phyloP scores from a whole-genome alignment of 2,113 vertebrate species.

The Melanostigma gelatinosum region DNA sequence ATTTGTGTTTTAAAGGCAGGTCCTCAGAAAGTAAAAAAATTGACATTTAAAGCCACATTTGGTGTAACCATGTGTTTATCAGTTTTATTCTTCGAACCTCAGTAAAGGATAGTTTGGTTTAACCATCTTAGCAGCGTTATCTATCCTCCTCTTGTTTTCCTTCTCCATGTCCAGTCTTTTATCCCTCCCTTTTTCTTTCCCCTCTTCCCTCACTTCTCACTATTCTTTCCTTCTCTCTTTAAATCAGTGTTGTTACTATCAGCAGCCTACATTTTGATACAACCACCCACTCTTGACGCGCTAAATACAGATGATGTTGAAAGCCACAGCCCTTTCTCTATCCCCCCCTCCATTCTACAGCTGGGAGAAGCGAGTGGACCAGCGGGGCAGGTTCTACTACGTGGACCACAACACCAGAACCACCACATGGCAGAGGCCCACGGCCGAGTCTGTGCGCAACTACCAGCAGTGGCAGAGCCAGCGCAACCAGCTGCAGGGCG shows the following conservation, averaged over 20 bases:
- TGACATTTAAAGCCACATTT: not conserved
- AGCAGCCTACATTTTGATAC: not conserved
- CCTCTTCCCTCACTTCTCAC: not conserved
- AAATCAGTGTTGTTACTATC: constrained; percentile 27
- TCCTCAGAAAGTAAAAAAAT: not conserved
- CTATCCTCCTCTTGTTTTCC: not conserved
- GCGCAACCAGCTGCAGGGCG: constrained; percentile 94
- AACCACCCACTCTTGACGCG: constrained; percentile 30
- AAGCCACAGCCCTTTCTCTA: not conserved
- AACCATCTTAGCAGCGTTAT: not conserved
- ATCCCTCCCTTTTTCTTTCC: not conserved
- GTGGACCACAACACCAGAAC: constrained; percentile 99
- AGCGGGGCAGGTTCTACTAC: constrained; percentile 94
- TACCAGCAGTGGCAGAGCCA: constrained; percentile 99
- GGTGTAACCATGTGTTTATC: not conserved
- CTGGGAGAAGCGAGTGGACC: constrained; percentile 98
- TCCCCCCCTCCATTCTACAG: constrained; percentile 68
- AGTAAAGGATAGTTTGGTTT: not conserved
- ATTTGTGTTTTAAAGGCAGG: not conserved
- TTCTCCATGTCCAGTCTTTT: not conserved
- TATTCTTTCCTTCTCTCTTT: constrained; percentile 25
- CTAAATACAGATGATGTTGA: constrained; percentile 46
- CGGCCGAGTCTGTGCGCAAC: constrained; percentile 92
- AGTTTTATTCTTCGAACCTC: not conserved
- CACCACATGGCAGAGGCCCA: constrained; percentile 98